These are phyloP conservation scores for Coryphaenoides rupestris DNA, from an alignment of 2,113 vertebrate genomes.

Conservation along the genomic window DNA sequence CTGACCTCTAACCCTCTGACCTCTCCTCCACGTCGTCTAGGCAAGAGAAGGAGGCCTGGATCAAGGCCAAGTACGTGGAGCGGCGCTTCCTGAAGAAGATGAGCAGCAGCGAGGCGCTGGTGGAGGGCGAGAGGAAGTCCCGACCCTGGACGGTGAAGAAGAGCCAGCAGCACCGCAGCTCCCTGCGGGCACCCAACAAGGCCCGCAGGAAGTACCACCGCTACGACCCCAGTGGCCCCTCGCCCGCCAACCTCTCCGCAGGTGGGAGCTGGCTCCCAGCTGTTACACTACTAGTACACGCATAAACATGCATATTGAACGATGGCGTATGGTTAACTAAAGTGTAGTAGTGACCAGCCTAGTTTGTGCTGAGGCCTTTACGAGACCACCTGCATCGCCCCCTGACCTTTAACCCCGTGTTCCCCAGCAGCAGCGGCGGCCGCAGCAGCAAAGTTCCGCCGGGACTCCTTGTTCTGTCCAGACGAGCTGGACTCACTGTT, in stretches of 20 bases:
- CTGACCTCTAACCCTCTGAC: no score
- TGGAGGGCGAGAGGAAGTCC: constrained; percentile 71
- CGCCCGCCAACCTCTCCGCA: constrained; percentile 78
- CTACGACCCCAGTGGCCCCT: constrained; percentile 74
- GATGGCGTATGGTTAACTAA: no score
- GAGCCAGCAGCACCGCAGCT: constrained; percentile 81
- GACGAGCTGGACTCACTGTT: constrained; percentile 97
- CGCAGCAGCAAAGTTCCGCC: constrained; percentile 87
- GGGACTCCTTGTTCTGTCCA: constrained; percentile 95
- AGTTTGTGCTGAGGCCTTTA: background rate
- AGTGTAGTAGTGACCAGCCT: no score
- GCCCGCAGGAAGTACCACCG: constrained; percentile 78
- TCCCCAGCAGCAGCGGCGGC: constrained; percentile 72
- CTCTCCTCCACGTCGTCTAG: constrained; percentile 55
- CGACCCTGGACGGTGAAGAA: constrained; percentile 83
- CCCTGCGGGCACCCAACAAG: constrained; percentile 64
- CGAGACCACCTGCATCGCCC: background rate
- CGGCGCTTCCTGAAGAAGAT: constrained; percentile 82
- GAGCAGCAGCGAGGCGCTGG: constrained; percentile 66
- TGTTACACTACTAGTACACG: background rate
- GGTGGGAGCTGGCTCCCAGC: constrained; percentile 69
- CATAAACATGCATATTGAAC: no score
- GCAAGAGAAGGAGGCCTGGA: constrained; percentile 93
- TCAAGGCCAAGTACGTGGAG: constrained; percentile 95
- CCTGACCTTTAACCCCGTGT: background rate